Conservation (phyloP, 1,140 invertebrate genomes). For the Habropoda laboriosa region DNA sequence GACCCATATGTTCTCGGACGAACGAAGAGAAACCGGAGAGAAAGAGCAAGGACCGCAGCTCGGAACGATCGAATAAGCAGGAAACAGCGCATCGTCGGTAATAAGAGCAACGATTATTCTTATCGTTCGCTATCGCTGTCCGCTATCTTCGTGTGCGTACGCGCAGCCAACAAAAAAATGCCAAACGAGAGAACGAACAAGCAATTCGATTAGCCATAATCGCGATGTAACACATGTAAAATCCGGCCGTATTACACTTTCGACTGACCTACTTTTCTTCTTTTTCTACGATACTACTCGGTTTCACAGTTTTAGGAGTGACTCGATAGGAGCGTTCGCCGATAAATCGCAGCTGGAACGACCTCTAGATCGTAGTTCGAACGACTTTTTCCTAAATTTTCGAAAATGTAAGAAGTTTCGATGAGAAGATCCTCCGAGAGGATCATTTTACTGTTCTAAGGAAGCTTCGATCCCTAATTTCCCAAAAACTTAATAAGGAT, state of each 20-base stretch:
- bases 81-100: slow-evolving; percentile 32
- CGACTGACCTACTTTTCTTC: slow-evolving; percentile 54
- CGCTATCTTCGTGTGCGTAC: background rate
- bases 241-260: slow-evolving; percentile 36
- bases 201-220: background rate
- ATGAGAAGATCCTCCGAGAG: too few relatives aligned
- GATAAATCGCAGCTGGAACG: slow-evolving; percentile 39
- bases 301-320: slow-evolving; percentile 17
- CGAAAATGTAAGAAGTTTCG: too few relatives aligned
- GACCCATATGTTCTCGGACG: background rate
- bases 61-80: background rate
- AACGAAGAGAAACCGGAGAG: background rate
- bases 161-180: background rate
- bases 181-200: background rate
- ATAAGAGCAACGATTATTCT: slow-evolving; percentile 35
- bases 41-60: background rate
- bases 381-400: too few relatives aligned
- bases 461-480: too few relatives aligned
- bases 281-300: slow-evolving; percentile 52
- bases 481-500: too few relatives aligned
- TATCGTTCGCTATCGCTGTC: slow-evolving; percentile 11
- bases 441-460: too few relatives aligned
- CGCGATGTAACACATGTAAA: background rate
- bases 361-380: background rate
- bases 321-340: slow-evolving; percentile 9